phyloP scores from a whole-genome alignment of 1,140 invertebrate species.

The Drosophila cardini region DNA sequence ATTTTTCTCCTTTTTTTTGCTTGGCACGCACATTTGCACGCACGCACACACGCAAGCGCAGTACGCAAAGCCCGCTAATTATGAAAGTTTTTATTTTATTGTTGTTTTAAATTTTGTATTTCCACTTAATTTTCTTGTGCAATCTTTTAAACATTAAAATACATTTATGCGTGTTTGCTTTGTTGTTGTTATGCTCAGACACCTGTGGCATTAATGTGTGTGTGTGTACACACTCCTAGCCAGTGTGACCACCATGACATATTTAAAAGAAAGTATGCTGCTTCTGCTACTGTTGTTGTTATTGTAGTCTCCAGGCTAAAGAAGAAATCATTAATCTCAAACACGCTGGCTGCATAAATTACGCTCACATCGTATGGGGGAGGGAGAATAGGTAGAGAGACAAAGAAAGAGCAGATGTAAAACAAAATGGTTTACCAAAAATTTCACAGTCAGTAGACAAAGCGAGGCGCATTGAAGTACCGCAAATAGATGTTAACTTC shows the following conservation, averaged over 20 bases:
- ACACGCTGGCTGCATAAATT: slow-evolving; percentile 41
- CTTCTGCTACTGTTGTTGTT: slow-evolving; percentile 6
- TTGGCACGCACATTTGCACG: neutral
- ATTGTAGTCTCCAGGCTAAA: slow-evolving; percentile 1
- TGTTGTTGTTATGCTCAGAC: slow-evolving; percentile 30
- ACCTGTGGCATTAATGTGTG: slow-evolving; percentile 16
- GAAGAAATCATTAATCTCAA: slow-evolving; percentile 47
- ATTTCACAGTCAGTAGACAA: slow-evolving; percentile 74
- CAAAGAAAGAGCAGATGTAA: neutral
- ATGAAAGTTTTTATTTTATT: slow-evolving; percentile 66
- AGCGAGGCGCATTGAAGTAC: slow-evolving; percentile 21
- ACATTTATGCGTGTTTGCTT: slow-evolving; percentile 38
- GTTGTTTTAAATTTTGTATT: slow-evolving; percentile 23
- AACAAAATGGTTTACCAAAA: slow-evolving; percentile 61
- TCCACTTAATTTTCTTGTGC: slow-evolving; percentile 38
- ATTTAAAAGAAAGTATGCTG: slow-evolving; percentile 46
- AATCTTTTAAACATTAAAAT: slow-evolving; percentile 36
- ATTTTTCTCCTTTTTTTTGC: slow-evolving; percentile 41
- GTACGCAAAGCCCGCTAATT: slow-evolving; percentile 70
- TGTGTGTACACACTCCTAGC: slow-evolving; percentile 20
- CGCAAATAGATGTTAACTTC: neutral
- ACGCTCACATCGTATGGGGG: slow-evolving; percentile 5
- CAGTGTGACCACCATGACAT: slow-evolving; percentile 30
- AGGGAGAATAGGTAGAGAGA: neutral
- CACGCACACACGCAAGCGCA: slow-evolving; percentile 57